Evolutionary conservation across 2,113 vertebrate genomes (phyloP).

Genomic region (Uropsilus gracilis): DNA sequence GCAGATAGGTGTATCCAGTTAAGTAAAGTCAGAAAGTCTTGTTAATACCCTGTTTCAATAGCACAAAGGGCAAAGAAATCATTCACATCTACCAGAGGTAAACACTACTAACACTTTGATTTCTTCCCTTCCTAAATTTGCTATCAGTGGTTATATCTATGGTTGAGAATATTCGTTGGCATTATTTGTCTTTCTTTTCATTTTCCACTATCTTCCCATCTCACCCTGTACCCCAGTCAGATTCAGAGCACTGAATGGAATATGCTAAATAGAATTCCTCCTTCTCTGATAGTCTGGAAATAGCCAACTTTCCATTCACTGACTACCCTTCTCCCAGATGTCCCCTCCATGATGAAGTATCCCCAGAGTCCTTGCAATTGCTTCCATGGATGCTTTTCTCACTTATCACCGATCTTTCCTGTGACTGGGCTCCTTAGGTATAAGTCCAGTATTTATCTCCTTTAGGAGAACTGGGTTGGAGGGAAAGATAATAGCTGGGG

Average conservation of each 20-base stretch:
- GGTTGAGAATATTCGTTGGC: not conserved
- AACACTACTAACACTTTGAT: not conserved
- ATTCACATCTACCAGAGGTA: not conserved
- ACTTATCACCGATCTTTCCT: not conserved
- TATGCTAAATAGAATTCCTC: not conserved
- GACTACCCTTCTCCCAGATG: not conserved
- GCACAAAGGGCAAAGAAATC: not conserved
- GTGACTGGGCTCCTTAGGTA: not conserved
- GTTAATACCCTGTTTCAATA: too few relatives aligned
- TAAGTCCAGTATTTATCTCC: not conserved
- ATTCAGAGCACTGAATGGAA: accelerated
- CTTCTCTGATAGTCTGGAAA: not conserved
- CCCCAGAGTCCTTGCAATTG: not conserved
- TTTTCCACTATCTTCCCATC: not conserved
- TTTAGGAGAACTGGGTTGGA: not conserved
- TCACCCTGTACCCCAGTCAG: not conserved
- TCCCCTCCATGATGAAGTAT: not conserved
- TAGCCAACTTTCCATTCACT: not conserved
- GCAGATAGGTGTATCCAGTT: too few relatives aligned
- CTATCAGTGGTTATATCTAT: not conserved
- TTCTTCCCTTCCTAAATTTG: not conserved
- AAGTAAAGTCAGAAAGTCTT: too few relatives aligned
- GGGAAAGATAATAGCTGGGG: not conserved
- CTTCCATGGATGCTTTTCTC: not conserved
- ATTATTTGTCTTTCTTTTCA: not conserved